Evolutionary conservation across 2,797 vertebrate genomes (phyloP).

Genomic region (Masticophis lateralis): DNA sequence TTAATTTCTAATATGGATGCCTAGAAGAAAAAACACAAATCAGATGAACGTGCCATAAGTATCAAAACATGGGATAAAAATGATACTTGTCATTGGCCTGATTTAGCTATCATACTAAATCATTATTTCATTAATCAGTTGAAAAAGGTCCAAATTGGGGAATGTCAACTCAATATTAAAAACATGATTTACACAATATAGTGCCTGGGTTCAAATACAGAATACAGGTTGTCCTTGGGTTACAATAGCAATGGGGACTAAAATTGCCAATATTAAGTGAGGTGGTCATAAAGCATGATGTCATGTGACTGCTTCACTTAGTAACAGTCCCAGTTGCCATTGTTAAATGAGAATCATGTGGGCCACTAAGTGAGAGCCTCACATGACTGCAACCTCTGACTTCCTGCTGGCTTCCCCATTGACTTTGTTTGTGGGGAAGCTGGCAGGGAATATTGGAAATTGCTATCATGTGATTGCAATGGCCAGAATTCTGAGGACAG

Average conservation of each 20-base stretch:
- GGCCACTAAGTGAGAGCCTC: not conserved
- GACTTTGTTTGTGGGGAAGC: not conserved
- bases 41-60: not conserved
- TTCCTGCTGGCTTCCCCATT: not conserved
- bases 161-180: not conserved
- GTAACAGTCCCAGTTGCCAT: not conserved
- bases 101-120: not conserved
- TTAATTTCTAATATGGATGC: constrained; percentile 43
- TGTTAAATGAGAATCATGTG: not conserved
- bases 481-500: not conserved
- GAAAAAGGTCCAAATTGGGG: not conserved
- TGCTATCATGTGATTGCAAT: not conserved
- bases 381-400: not conserved
- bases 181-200: not conserved
- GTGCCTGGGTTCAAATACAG: not conserved
- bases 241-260: not conserved
- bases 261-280: not conserved
- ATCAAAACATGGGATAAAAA: not conserved
- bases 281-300: not conserved
- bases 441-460: not conserved
- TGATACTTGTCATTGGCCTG: not conserved
- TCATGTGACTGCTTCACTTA: not conserved
- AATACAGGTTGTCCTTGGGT: not conserved
- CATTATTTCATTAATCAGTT: not conserved
- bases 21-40: constrained; percentile 24